A percentile compares a stretch with the other conserved stretches of the same genome.
Evolutionary conservation across 2,113 vertebrate genomes (phyloP).

Genomic region (Tenrec ecaudatus): DNA sequence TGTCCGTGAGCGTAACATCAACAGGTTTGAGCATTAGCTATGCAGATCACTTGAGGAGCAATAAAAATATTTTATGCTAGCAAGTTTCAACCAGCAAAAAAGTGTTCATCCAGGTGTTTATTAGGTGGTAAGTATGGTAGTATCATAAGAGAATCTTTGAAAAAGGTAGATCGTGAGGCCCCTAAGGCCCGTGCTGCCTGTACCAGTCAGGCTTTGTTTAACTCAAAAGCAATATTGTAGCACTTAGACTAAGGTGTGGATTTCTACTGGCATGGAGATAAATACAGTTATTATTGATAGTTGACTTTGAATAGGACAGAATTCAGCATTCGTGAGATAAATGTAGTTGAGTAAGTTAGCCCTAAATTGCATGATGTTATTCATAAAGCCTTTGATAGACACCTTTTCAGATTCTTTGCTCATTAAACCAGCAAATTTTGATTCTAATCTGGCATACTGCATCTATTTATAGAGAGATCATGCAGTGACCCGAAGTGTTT

Average conservation of each 20-base stretch:
- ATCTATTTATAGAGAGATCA: not conserved
- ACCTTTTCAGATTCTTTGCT: not conserved
- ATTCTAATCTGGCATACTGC: not conserved
- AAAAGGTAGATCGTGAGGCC: not conserved
- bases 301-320: not conserved
- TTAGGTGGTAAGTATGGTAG: not conserved
- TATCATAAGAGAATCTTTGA: not conserved
- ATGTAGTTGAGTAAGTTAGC: not conserved
- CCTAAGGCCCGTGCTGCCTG: not conserved
- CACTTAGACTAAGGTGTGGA: not conserved
- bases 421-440: not conserved
- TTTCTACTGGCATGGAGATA: not conserved
- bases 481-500: not conserved
- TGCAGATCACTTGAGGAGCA: not conserved
- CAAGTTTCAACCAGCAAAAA: conserved; percentile 16
- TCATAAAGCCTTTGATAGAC: not conserved
- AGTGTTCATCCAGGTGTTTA: not conserved
- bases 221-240: not conserved
- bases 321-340: not conserved
- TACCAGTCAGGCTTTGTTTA: not conserved
- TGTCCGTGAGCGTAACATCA: not conserved
- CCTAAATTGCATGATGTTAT: not conserved
- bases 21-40: not conserved
- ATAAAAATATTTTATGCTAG: not conserved
- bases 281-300: not conserved